Evolutionary conservation across 2,113 vertebrate genomes (phyloP), one percentile per base, ranked within the genome.

Genomic region (Cichladusa arquata): DNA sequence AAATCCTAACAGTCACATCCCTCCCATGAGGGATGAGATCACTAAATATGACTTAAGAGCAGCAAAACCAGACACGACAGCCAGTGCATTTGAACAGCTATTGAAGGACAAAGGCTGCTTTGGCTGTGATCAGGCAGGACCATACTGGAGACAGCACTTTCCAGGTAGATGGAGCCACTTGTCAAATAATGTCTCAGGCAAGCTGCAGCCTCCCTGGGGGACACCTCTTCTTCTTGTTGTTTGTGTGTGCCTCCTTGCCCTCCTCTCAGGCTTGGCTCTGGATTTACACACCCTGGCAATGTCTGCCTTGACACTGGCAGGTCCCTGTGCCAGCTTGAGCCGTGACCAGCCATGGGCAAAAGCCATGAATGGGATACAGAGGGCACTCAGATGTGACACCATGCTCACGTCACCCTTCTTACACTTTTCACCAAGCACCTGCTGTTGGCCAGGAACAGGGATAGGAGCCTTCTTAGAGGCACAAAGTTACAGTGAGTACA

Each of bases 371-470:
- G 50, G 24, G 16, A 26, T 9, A 10, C 5, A 12, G 31, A 51
- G 6, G 6, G 4, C 34, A 12, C 45, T 53, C 0, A 0, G 29
- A 60, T 0, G 0, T 10, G 14, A 28, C 33, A 26, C 38, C 12
- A 33, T 24, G 19, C 14, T 33, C 26, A 3, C 1, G 24, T 50
- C 73, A 84, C 16, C 33, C 8, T 72, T 29, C 33, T 28, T 31
- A 40, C 1, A 4, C 36, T 28, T 48, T 34, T 80, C 45, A 34
- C 16, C 28, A 54, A 57, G 58, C 18, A 67, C 16, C 22, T 60
- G 33, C 31, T 51, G 8, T 31, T 70, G 60, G 34, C 33, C 50
- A 88, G 50, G 31, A 42, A 20, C 13, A 12, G 25, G 17, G 28
- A 73, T 3, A 57, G 53, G 11, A 91, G 18, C 12, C 18, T 82